Evolutionary conservation across 2,888 invertebrate species (phyloP), one percentile per base, ranked within the genome.

Genomic region (Epistrophe eligans): DNA sequence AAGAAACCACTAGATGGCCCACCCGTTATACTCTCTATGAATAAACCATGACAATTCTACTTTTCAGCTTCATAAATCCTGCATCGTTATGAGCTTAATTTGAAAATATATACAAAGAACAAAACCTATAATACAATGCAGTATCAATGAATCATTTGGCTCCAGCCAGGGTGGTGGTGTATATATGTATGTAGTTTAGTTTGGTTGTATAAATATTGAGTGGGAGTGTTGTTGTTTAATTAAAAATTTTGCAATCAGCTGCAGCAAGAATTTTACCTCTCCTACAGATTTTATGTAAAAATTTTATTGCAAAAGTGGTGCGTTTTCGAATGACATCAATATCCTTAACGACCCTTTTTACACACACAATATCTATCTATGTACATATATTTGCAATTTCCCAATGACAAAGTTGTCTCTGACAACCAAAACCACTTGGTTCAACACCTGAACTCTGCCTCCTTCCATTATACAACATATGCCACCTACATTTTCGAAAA

Each of bases 401-500:
- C 9, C 43, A 43, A 64, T 76, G 55, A 57, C 60, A 19, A 62
- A 76, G 43, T 76, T 55, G 15, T 38, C 24, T 45, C 60, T 15
- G 32, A 70, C 35, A 80, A 67, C 80, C 80, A 19, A 58, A 62
- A 73, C 45, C 77, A 40, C 13, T 24, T 15, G 77, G 32, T 45
- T 45, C 17, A 66, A 66, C 64, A 66, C 45, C 48, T 66, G 66
- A 48, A 19, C 58, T 38, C n/a, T 6, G 4, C 28, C 45, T 45
- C 6, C 40, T 13, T 40, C n/a, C n/a, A n/a, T 45, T 45, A n/a
- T n/a, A 17, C 4, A 38, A 13, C 9, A 15, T 4, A 19, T 32
- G n/a, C 70, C 64, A 57, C 60, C 73, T 70, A 62, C 60, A 50
- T 72, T n/a, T n/a, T 72, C 67, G 17, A 79, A 77, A 83, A 72